Evolutionary conservation across 2,113 vertebrate genomes (phyloP), one percentile per base, ranked within the genome.

Genomic region (Lonchura striata): DNA sequence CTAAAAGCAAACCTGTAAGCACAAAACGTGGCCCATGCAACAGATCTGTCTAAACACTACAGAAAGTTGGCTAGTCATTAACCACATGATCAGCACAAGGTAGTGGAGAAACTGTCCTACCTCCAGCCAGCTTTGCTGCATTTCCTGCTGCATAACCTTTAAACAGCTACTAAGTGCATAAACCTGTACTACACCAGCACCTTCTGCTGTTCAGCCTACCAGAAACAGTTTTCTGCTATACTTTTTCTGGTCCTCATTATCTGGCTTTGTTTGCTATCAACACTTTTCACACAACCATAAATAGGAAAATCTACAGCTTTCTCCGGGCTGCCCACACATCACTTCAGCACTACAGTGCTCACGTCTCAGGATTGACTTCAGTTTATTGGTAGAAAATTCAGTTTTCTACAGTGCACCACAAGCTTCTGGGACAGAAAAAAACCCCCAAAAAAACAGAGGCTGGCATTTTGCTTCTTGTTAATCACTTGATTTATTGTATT

Each of bases 401-500:
- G 44, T 65, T 91, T 88, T 44, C 61, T 82, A 81, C 22, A 44
- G n/a, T 23, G 30, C 20, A 49, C 37, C 53, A 69, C 47, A 52
- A 91, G 79, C 53, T 80, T 84, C 63, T 46, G 49, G 39, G 68
- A 72, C 50, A 76, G 50, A 54, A 92, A 79, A 79, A 83, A 79
- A n/a, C 39, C 7, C n/a, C n/a, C n/a, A n/a, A 39, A 39, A 41
- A 41, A 41, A 41, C 12, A 92, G 49, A 91, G 53, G 44, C 41
- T 93, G 93, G 87, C 82, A 95, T 86, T 93, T 92, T 77, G 85
- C 66, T 95, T 86, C 82, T 95, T 93, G 89, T 85, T 97, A 95
- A 95, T 95, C 70, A 82, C 68, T 95, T 94, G 94, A 95, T 97
- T 96, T 96, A 91, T 83, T 78, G 37, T 80, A 83, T 83, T 94